Percentiles rank a stretch among this genome's conserved stretches.
phyloP scores from a whole-genome alignment of 2,797 vertebrate species.

The Paratrypauchen microcephalus region DNA sequence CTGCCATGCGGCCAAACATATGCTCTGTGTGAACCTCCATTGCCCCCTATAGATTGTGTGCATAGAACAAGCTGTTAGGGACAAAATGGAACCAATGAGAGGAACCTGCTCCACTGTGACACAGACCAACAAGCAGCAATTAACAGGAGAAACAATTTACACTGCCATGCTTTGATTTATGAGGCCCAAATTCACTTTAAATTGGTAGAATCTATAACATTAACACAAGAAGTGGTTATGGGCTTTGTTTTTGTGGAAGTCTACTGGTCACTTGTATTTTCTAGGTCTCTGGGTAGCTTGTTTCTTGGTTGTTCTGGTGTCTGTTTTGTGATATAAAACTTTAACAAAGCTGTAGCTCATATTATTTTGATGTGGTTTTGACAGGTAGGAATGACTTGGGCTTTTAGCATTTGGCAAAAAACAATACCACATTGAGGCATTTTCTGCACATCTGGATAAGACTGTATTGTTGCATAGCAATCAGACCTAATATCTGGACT shows the following conservation, averaged over 20 bases:
- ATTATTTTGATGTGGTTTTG: background rate
- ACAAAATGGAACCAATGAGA: conserved; percentile 24
- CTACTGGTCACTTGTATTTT: background rate
- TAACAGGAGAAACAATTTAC: conserved; percentile 35
- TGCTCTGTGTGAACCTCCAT: conserved; percentile 3
- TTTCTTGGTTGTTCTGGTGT: background rate
- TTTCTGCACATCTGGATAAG: background rate
- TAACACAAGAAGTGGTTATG: background rate
- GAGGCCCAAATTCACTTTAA: background rate
- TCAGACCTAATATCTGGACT: no score
- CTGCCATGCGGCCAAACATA: background rate
- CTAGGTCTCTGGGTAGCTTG: background rate
- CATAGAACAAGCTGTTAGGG: conserved; percentile 14
- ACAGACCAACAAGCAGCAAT: conserved; percentile 32
- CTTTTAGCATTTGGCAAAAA: no score
- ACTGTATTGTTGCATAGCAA: background rate
- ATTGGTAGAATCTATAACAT: background rate
- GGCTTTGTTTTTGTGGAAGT: background rate
- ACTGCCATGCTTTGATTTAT: conserved; percentile 22
- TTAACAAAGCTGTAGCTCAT: background rate
- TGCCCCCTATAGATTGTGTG: conserved; percentile 5
- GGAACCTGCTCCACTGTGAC: conserved; percentile 22
- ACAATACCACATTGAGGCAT: no score
- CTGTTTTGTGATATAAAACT: background rate
- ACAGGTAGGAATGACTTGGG: no score